Evolutionary conservation across 37 sponge, comb jelly and placozoan genomes (phyloP).

Genomic region (Tethya wilhelma): DNA sequence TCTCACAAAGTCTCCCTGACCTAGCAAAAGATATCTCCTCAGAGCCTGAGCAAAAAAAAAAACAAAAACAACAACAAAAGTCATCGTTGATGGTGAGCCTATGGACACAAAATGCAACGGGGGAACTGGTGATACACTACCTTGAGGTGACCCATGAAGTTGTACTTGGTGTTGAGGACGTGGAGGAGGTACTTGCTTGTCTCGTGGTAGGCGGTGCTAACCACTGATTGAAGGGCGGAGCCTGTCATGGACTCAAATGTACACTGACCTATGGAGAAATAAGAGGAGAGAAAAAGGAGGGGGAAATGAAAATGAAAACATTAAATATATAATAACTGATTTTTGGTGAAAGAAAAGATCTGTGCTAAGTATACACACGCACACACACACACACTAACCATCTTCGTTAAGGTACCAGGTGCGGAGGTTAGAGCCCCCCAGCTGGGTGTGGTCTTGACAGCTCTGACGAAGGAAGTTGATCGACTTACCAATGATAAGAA

Average conservation of each 20-base stretch:
- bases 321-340: not conserved
- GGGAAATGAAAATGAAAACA: not conserved
- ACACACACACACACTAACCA: constrained; percentile 34
- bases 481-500: constrained; percentile 93
- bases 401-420: constrained; percentile 54
- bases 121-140: constrained; percentile 26
- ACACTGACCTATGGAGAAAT: not conserved
- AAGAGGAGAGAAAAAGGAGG: not conserved
- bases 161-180: constrained; percentile 86
- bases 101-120: too few relatives aligned
- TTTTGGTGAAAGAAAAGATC: not conserved
- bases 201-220: constrained; percentile 77
- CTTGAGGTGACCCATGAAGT: constrained; percentile 87
- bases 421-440: constrained; percentile 29
- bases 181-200: constrained; percentile 90
- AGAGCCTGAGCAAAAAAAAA: constrained; percentile 72
- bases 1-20: constrained; percentile 97
- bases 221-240: constrained; percentile 44
- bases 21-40: constrained; percentile 93
- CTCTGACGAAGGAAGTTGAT: constrained; percentile 92
- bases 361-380: constrained; percentile 5
- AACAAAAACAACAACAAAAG: not conserved
- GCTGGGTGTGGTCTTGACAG: constrained; percentile 80
- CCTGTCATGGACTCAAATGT: constrained; percentile 84
- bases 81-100: not conserved